phyloP scores from a whole-genome alignment of 1,140 invertebrate species.

The Aphidius ervi region DNA sequence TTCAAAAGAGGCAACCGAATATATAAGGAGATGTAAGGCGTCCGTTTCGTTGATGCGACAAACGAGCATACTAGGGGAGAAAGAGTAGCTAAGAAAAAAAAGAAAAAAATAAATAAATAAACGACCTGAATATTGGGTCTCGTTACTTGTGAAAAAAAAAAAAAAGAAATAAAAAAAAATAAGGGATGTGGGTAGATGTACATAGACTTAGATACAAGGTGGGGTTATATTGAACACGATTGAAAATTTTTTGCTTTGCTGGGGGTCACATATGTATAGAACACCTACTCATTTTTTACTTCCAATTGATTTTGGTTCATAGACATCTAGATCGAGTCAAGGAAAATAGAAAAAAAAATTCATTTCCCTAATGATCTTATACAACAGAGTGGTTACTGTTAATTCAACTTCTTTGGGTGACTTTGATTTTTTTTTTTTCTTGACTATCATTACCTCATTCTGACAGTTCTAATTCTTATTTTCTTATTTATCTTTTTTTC shows the following conservation, averaged over 20 bases:
- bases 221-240: neutral
- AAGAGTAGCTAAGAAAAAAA: neutral
- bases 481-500: too few relatives aligned
- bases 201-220: neutral
- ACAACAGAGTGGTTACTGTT: constrained; percentile 44
- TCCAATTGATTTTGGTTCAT: constrained; percentile 7
- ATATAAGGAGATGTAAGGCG: neutral
- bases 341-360: constrained; percentile 36
- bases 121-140: neutral
- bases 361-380: constrained; percentile 41
- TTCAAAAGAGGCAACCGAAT: too few relatives aligned
- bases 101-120: neutral
- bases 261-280: constrained; percentile 1
- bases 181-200: constrained; percentile 13
- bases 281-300: too few relatives aligned
- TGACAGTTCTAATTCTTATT: neutral
- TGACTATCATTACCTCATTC: neutral
- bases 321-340: neutral
- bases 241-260: constrained; percentile 17
- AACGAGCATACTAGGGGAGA: neutral
- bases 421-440: constrained; percentile 9
- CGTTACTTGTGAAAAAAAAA: constrained; percentile 9
- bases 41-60: neutral
- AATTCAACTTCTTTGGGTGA: constrained; percentile 35
- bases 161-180: constrained; percentile 9